Base-by-base conservation (phyloP, 2,888 invertebrate genomes). In the Tetramorium bicarinatum region DNA sequence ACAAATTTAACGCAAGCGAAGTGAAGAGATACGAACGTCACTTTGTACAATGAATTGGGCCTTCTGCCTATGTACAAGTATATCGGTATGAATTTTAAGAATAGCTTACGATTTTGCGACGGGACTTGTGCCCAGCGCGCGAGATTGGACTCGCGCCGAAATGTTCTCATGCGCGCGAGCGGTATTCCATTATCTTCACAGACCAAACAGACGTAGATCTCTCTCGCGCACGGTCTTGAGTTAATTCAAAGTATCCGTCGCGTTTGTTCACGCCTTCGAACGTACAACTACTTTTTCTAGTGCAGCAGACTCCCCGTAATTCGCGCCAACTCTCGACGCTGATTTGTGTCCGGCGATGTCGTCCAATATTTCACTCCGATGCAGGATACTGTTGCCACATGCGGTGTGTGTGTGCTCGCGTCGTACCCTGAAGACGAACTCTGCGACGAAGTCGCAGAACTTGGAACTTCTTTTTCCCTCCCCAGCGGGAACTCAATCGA, bases 201-300 rank as follows among this genome's bases (percentile, higher is more conserved):
- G 79, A 71, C 59, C 47, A 79, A 71, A 79, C 79, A 71, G 47
- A 71, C 59, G 47, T 25, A 69, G 1, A 0, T 38, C 44, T 79
- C 18, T 79, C 41, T 71, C 47, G 8, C 62, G 61, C 61, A n/a
- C 34, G 13, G 21, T 21, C 44, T 21, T n/a, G 44, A 59, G 56
- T 71, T 79, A 79, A 79, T 79, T 79, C 71, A 71, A 79, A 71
- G 79, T 79, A 79, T 79, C 56, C 71, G 56, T 66, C 77, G 34
- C 21, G 41, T 34, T 56, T 56, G 67, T 79, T 59, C 71, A 47
- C 71, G 47, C 71, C 34, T 79, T 13, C 21, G 9, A 47, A 47
- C 21, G 59, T 18, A 34, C 18, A 38, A 71, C 21, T 47, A 49
- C 59, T 71, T 71, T 38, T 67, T 77, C 13, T 4, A n/a, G 1